A percentile compares a stretch with the other conserved stretches of the same genome.
Conservation (phyloP, 2,888 invertebrate species). For the Archips xylosteana region DNA sequence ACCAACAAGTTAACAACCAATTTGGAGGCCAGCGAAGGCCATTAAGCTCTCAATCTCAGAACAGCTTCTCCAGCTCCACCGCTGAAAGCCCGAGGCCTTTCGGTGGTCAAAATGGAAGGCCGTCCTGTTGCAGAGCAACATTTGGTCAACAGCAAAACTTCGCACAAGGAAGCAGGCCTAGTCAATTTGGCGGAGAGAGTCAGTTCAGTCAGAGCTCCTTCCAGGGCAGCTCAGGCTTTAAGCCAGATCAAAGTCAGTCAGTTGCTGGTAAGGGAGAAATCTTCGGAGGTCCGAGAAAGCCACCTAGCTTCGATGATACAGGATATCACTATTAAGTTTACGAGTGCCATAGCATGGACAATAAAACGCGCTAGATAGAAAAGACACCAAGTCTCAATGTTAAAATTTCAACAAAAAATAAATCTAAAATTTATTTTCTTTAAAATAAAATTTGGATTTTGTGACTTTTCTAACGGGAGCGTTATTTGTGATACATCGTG, state of each 20-base stretch:
- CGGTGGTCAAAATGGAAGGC: conserved; percentile 29
- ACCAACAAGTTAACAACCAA: conserved; percentile 2
- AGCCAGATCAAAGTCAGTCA: conserved; percentile 44
- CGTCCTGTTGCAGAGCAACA: conserved; percentile 21
- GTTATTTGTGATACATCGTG: conserved; percentile 32
- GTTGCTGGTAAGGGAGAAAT: conserved; percentile 62
- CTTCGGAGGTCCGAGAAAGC: conserved; percentile 68
- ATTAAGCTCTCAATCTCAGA: conserved; percentile 24
- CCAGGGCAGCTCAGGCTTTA: conserved; percentile 48
- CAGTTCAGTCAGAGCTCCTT: conserved; percentile 44
- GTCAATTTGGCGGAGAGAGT: conserved; percentile 28
- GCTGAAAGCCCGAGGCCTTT: conserved; percentile 23
- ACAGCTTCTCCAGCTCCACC: background rate
- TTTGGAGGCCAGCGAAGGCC: conserved; percentile 32
- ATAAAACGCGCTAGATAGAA: conserved; percentile 12
- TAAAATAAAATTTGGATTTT: background rate
- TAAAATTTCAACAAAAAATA: background rate
- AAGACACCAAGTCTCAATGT: background rate
- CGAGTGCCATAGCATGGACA: conserved; percentile 43
- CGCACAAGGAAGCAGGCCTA: conserved; percentile 16
- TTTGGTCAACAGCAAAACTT: conserved; percentile 18
- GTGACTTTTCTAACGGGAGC: conserved; percentile 9
- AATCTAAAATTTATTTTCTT: background rate
- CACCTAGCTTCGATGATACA: conserved; percentile 72
- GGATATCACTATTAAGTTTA: conserved; percentile 73